Conservation (phyloP, 2,113 vertebrate species). For the Neolamprologus kungweensis region DNA sequence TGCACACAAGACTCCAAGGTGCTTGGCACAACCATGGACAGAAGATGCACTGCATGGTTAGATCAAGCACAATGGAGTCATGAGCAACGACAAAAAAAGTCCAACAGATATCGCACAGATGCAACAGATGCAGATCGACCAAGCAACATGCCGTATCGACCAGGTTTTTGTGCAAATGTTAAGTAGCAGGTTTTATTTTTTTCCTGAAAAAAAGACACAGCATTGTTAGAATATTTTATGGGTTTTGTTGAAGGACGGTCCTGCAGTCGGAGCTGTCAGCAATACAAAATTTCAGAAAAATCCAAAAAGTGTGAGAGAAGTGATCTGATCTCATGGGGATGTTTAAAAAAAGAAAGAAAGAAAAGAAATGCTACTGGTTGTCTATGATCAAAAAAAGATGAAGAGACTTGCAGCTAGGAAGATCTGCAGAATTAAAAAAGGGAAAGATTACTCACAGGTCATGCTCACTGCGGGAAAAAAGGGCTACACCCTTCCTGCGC, state of each 20-base stretch:
- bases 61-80: slow-evolving; percentile 82
- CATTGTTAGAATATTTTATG: not conserved
- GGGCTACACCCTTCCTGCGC: slow-evolving; percentile 73
- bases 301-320: not conserved
- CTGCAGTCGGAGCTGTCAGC: not conserved
- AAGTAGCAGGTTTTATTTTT: not conserved
- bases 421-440: slow-evolving; percentile 44
- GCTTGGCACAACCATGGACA: slow-evolving; percentile 81
- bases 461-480: slow-evolving; percentile 67
- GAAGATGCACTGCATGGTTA: slow-evolving; percentile 77
- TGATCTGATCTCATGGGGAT: not conserved
- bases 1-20: slow-evolving; percentile 74
- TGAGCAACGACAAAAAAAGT: slow-evolving; percentile 34
- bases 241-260: not conserved
- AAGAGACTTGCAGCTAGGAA: slow-evolving; percentile 9
- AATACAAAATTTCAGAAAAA: not conserved
- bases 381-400: not conserved
- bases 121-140: not conserved
- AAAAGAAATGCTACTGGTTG: not conserved
- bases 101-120: not conserved
- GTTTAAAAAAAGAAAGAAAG: not conserved
- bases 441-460: slow-evolving; percentile 66
- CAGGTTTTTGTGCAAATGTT: not conserved
- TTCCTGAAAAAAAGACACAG: not conserved
- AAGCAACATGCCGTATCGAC: not conserved